These are phyloP conservation scores for Gouania willdenowi DNA, from an alignment of 2,797 vertebrate species.

Conservation along the genomic window DNA sequence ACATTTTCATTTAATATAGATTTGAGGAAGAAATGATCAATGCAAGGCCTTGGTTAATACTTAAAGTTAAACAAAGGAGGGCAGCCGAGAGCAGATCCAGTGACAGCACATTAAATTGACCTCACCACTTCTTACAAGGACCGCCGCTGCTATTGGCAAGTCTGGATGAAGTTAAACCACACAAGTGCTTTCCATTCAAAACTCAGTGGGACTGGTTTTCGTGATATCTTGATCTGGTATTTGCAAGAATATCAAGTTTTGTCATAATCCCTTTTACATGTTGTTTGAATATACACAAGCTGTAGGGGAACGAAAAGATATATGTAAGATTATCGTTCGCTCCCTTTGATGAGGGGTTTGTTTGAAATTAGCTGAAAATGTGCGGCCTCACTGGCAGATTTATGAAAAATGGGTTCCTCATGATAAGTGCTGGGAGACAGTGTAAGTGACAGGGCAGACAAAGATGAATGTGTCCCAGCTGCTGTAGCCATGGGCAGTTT, in stretches of 20 bases:
- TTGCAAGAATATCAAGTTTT: conserved; percentile 67
- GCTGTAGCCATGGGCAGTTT: conserved; percentile 43
- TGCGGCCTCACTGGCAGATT: conserved; percentile 29
- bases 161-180: conserved; percentile 69
- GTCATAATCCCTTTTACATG: conserved; percentile 53
- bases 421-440: conserved; percentile 46
- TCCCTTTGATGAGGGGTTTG: conserved; percentile 31
- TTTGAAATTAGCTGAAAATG: conserved; percentile 48
- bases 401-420: conserved; percentile 43
- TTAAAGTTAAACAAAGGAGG: conserved; percentile 57
- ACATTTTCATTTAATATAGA: too few species aligned
- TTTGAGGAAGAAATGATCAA: too few species aligned
- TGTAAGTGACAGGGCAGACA: conserved; percentile 53
- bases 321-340: conserved; percentile 40
- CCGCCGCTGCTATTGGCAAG: conserved; percentile 64
- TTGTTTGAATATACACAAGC: conserved; percentile 58
- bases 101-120: conserved; percentile 50
- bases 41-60: conserved; percentile 32
- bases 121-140: conserved; percentile 43
- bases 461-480: conserved; percentile 60
- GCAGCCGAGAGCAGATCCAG: conserved; percentile 64
- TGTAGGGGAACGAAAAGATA: conserved; percentile 39
- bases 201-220: conserved; percentile 47
- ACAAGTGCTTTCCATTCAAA: conserved; percentile 69
- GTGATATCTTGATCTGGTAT: conserved; percentile 66